Base-by-base conservation (phyloP, 2,113 vertebrate genomes). In the Sorex araneus region DNA sequence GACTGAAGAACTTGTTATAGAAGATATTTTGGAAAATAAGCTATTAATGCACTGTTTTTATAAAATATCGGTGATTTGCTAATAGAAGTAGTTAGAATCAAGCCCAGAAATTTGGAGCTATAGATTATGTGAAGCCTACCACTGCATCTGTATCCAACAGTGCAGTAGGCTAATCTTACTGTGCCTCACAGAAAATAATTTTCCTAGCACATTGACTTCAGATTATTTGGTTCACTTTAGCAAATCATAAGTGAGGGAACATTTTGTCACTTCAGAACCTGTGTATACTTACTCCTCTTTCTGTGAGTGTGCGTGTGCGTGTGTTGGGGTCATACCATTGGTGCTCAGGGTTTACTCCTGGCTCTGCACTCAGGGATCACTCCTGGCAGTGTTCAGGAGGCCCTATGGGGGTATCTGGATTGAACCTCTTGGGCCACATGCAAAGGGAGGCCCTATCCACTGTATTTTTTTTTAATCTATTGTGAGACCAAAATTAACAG, bases 391-490 rank as follows among this genome's bases (percentile, higher is more conserved):
- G 13, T 50, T 50, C 5, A 50, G 47, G 47, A 40, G 10, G 10
- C 47, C 13, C 9, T 50, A 10, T 50, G 47, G 13, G 13, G 13
- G 47, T 50, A 50, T 13, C 47, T 50, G 9, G 47, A 50, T 50
- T 50, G 47, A 50, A 50, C 47, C 47, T 10, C 2, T 5, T 50
- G 47, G 47, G 47, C 47, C 47, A 50, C 47, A 50, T 50, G 47
- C 47, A 50, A 50, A 10, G 47, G 13, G 10, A 50, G 47, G n/a
- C 45, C 6, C 45, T 50, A 50, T 9, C 47, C 47, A 5, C 47
- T 50, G 43, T 92, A 84, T 43, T 92, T 90, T 67, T 12, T 66
- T 94, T 67, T 40, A 63, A 28, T 89, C 32, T 91, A 4, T 77
- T 45, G 4, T 79, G 67, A 94, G 54, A 74, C 34, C n/a, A 67